A percentile compares a stretch with the other conserved stretches of the same genome.
These are phyloP conservation scores for Pangasius mekongensis DNA, from an alignment of 2,797 vertebrate species.

Conservation along the genomic window DNA sequence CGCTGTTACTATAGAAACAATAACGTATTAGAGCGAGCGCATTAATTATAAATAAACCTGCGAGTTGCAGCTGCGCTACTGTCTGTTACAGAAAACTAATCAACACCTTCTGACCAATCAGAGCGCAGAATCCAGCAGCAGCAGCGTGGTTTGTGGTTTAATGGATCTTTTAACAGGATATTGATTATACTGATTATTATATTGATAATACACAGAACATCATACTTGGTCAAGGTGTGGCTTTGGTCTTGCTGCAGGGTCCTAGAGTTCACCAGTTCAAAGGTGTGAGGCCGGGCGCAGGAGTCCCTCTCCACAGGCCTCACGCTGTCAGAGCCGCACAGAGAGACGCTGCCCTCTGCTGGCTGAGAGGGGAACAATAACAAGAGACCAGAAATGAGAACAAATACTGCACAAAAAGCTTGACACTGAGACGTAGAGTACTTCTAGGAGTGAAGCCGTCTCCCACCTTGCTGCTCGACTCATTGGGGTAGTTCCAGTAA, in stretches of 20 bases:
- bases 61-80: no score
- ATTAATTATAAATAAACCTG: no score
- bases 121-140: background rate
- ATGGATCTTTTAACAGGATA: background rate
- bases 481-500: conserved; percentile 81
- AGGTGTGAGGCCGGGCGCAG: conserved; percentile 81
- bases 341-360: conserved; percentile 73
- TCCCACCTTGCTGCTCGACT: conserved; percentile 74
- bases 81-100: background rate
- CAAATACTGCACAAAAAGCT: background rate
- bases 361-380: conserved; percentile 59
- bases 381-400: background rate
- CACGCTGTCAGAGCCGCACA: conserved; percentile 70
- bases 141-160: background rate
- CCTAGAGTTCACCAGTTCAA: conserved; percentile 74
- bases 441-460: background rate
- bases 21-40: no score
- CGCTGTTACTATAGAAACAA: no score
- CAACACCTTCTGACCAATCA: background rate
- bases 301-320: conserved; percentile 72
- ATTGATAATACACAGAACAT: background rate
- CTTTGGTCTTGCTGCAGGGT: conserved; percentile 61
- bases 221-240: conserved; percentile 71
- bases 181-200: background rate
- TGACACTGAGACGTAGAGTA: background rate